Percentiles rank a stretch among this genome's conserved stretches.
Evolutionary conservation across 2,113 vertebrate species (phyloP).

Genomic region (Aegotheles bennettii): DNA sequence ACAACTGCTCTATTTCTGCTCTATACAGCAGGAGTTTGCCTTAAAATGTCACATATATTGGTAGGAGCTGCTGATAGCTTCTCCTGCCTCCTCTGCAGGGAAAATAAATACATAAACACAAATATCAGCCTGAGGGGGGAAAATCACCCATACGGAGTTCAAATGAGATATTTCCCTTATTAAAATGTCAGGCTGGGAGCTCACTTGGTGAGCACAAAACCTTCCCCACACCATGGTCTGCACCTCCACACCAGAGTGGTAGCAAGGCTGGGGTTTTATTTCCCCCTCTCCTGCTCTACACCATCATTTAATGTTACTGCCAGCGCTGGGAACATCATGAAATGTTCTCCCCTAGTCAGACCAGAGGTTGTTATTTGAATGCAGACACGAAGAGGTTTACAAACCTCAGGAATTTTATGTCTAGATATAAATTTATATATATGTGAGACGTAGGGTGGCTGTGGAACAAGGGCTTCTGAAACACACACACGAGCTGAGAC

Average conservation of each 20-base stretch:
- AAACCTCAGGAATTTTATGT: too few species aligned
- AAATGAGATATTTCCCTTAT: slow-evolving; percentile 38
- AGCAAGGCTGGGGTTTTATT: not conserved
- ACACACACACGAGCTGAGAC: not conserved
- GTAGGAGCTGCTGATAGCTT: not conserved
- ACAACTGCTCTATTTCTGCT: not conserved
- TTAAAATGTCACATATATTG: not conserved
- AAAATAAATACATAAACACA: not conserved
- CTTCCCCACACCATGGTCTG: not conserved
- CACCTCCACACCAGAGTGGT: not conserved
- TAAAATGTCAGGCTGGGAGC: not conserved
- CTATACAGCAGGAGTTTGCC: not conserved
- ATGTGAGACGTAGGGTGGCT: too few species aligned
- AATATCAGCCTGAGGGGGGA: not conserved
- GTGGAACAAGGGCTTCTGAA: not conserved
- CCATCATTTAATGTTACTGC: slow-evolving; percentile 3
- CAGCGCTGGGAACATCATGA: not conserved
- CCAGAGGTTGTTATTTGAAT: not conserved
- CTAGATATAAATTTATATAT: too few species aligned
- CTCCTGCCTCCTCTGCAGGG: not conserved
- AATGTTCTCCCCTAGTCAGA: not conserved
- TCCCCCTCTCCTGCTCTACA: not conserved
- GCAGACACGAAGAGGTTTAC: not conserved
- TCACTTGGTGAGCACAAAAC: not conserved
- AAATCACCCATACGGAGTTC: not conserved